A percentile compares a stretch with the other conserved stretches of the same genome.
Evolutionary conservation across 1,140 invertebrate genomes (phyloP).

Genomic region (Schlechtendalia chinensis): DNA sequence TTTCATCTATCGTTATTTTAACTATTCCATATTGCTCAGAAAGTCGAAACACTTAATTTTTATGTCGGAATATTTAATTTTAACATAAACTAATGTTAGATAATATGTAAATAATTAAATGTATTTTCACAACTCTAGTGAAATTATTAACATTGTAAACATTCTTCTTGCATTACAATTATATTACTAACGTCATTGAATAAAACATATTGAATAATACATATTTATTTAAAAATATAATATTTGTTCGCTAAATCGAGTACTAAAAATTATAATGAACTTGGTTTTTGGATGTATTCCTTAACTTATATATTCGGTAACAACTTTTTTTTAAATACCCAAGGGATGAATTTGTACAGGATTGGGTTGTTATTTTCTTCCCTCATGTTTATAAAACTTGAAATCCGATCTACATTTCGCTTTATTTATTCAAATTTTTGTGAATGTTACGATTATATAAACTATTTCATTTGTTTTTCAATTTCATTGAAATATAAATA

Average conservation of each 20-base stretch:
- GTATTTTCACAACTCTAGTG: no score
- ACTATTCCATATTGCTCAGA: no score
- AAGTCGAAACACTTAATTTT: no score
- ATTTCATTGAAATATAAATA: constrained; percentile 31
- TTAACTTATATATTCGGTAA: constrained; percentile 18
- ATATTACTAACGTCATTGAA: not conserved
- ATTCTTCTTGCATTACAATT: no score
- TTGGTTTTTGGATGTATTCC: constrained; percentile 7
- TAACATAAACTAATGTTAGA: no score
- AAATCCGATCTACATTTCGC: constrained; percentile 25
- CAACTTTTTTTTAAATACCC: constrained; percentile 27
- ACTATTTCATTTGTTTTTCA: constrained; percentile 43
- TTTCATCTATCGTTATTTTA: no score
- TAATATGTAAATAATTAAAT: no score
- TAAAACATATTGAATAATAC: constrained; percentile 1
- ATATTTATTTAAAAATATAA: not conserved
- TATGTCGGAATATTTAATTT: no score
- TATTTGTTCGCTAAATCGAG: constrained; percentile 8
- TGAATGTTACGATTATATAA: constrained; percentile 27
- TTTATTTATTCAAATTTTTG: constrained; percentile 33
- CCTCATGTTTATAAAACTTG: constrained; percentile 24
- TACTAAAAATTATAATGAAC: constrained; percentile 3
- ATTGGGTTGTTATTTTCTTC: not conserved
- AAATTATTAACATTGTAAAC: no score
- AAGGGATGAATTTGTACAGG: constrained; percentile 2